Evolutionary conservation across 2,797 vertebrate genomes (phyloP), one percentile per base, ranked within the genome.

Genomic region (Remorina albescens): DNA sequence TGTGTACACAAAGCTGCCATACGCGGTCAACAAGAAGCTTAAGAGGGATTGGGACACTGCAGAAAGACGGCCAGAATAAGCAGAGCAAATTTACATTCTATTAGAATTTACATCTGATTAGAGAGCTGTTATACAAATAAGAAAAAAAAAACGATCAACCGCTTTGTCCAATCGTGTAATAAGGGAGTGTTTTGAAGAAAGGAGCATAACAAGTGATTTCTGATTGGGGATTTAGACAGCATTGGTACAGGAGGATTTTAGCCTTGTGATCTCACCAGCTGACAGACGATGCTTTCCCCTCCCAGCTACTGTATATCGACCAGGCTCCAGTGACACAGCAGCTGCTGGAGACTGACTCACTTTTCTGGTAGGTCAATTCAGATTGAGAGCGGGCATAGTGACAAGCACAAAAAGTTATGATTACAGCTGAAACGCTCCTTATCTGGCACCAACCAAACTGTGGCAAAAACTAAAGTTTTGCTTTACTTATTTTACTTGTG

Each of bases 1-100:
- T 90, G 91, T 91, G 85, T 93, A 91, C 89, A 92, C 89, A 92
- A 91, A 93, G 90, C 90, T 89, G 87, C 83, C 91, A 85, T 87
- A 89, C 64, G 71, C 76, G 83, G 91, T 92, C 91, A 89, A 92
- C 91, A 88, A 93, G 88, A 84, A 91, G 91, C 92, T 93, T 91
- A 85, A 85, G 85, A 92, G 87, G 89, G 90, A 90, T 92, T 88
- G 90, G 87, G 85, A 86, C 70, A 62, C 80, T 68, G 85, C 42
- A 62, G 80, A 82, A 83, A 84, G 87, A 77, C 57, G 47, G 84
- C 62, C 55, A 46, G 80, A 89, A 89, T 76, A 78, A 90, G 83
- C 87, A 77, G 75, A 83, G 68, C 58, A 83, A 82, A 94, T 94
- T 92, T 91, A 87, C 90, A 94, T 94, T 88, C 53, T 78, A 83